A percentile compares a stretch with the other conserved stretches of the same genome.
Evolutionary conservation across 2,113 vertebrate species (phyloP).

Genomic region (Thamnophis sirtalis): DNA sequence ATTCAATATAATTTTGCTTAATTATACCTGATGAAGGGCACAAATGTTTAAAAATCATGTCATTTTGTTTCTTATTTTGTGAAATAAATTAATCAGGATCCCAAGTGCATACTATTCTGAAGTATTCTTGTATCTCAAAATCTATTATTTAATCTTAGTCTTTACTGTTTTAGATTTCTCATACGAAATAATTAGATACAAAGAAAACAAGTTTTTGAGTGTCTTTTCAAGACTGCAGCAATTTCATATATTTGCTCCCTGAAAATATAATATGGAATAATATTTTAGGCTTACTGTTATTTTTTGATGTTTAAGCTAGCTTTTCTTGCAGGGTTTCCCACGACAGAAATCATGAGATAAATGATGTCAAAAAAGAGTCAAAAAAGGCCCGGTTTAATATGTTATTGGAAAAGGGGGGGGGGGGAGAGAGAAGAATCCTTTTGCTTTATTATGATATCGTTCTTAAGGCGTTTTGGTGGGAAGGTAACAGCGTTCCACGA

Average conservation of each 20-base stretch:
- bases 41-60: conserved; percentile 7
- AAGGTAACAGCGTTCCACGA: background rate
- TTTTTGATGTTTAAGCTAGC: background rate
- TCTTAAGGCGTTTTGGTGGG: background rate
- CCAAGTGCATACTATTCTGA: background rate
- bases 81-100: conserved; percentile 18
- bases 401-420: background rate
- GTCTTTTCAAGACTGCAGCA: background rate
- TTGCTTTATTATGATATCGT: background rate
- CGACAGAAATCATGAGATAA: background rate
- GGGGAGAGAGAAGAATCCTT: background rate
- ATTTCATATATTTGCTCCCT: background rate
- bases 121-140: background rate
- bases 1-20: background rate
- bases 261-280: background rate
- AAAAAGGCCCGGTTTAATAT: background rate
- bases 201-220: background rate
- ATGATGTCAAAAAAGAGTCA: background rate
- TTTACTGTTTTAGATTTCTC: background rate
- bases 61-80: conserved; percentile 12
- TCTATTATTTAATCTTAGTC: background rate
- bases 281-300: background rate
- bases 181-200: background rate
- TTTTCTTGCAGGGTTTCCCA: background rate
- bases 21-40: background rate